Evolutionary conservation across 2,888 invertebrate genomes (phyloP).

Genomic region (Diloba caeruleocephala): DNA sequence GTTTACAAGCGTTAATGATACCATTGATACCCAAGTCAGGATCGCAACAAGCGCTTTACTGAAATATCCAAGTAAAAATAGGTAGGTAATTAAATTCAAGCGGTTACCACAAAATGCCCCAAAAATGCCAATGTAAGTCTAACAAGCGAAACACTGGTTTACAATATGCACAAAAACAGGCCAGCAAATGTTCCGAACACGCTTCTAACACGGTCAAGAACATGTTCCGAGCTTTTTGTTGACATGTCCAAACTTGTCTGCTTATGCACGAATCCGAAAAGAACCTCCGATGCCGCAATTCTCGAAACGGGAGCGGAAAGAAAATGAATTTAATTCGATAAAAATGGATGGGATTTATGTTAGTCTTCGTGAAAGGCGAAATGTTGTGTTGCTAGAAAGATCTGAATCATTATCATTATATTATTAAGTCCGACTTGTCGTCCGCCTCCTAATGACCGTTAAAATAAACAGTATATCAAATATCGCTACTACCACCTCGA

Average conservation of each 20-base stretch:
- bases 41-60: constrained; percentile 16
- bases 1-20: constrained; percentile 48
- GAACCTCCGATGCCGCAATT: constrained; percentile 55
- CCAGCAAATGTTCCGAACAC: constrained; percentile 58
- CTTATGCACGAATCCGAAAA: constrained; percentile 74
- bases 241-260: constrained; percentile 68
- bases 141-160: constrained; percentile 61
- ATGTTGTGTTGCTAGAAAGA: constrained; percentile 13
- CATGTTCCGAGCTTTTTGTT: constrained; percentile 65
- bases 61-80: constrained; percentile 51
- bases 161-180: constrained; percentile 56
- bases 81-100: constrained; percentile 53
- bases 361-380: constrained; percentile 23
- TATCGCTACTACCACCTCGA: too few relatives aligned
- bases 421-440: too few relatives aligned
- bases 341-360: constrained; percentile 32
- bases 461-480: too few relatives aligned
- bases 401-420: constrained; percentile 26
- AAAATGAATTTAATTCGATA: constrained; percentile 39
- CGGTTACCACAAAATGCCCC: constrained; percentile 49
- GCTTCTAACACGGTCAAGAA: constrained; percentile 62
- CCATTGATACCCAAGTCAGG: constrained; percentile 56
- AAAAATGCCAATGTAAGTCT: constrained; percentile 48
- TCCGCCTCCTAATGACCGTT: too few relatives aligned
- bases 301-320: constrained; percentile 50